Evolutionary conservation across 2,797 vertebrate genomes (phyloP).

Genomic region (Morelia viridis): DNA sequence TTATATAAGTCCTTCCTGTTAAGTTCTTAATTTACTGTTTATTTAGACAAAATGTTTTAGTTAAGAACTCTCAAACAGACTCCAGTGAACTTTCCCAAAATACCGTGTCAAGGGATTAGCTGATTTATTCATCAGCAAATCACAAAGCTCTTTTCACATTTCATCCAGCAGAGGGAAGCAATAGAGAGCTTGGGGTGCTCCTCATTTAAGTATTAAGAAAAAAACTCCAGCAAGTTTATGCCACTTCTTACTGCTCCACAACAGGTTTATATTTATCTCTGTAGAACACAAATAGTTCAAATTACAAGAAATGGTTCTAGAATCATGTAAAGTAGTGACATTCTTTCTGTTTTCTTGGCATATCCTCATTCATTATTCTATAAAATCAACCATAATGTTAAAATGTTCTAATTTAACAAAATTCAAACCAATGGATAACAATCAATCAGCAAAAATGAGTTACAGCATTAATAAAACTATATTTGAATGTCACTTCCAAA

Average conservation of each 20-base stretch:
- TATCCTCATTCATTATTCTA: not conserved
- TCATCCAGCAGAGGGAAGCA: conserved; percentile 64
- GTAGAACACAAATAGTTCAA: not conserved
- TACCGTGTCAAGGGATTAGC: not conserved
- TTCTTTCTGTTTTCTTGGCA: not conserved
- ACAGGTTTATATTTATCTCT: not conserved
- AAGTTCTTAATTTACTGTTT: not conserved
- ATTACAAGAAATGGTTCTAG: not conserved
- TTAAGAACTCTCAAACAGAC: not conserved
- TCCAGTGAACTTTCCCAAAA: not conserved
- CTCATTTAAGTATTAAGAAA: not conserved
- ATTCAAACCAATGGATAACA: not conserved
- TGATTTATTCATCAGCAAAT: not conserved
- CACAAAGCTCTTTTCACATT: conserved; percentile 43
- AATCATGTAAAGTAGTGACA: not conserved
- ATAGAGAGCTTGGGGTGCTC: conserved; percentile 32
- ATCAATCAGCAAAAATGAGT: not conserved
- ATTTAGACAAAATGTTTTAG: not conserved
- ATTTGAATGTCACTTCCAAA: not conserved
- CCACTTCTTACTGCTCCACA: not conserved
- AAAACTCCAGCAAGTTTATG: not conserved
- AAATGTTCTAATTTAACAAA: not conserved
- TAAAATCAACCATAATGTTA: not conserved
- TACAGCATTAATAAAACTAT: not conserved
- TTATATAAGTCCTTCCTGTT: not conserved